Evolutionary conservation across 2,797 vertebrate species (phyloP), one percentile per base, ranked within the genome.

Genomic region (Harpagifer antarcticus): DNA sequence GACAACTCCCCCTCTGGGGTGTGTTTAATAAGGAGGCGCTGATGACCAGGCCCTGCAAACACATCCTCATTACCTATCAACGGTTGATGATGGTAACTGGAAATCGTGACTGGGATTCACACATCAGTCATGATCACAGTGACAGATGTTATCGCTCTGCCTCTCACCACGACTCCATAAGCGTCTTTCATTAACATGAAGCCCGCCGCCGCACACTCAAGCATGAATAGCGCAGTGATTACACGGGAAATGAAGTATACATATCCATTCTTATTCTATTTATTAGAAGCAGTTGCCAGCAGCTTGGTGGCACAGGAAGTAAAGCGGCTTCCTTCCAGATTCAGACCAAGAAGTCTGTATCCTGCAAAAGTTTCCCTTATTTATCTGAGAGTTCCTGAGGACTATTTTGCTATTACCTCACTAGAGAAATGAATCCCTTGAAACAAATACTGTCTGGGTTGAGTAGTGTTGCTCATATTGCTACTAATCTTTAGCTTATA

Each of bases 201-300:
- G 65, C 65, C 63, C n/a, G 37, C 75, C 23, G 9, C 78, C 44
- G 31, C 58, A 74, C 58, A 13, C 57, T 74, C 14, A 3, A 74
- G 70, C 68, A 53, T 27, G 67, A 83, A 64, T 20, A 2, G 3
- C 4, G 42, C 62, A 42, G 19, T 61, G 65, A 86, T 82, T 82
- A 84, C 74, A 42, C 81, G 63, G 83, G 81, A 90, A 88, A 82
- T 82, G 40, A 86, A 86, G 59, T 62, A 63, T 64, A 61, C 53
- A 52, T 52, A 68, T 72, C 65, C 57, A 33, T 81, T 69, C 68
- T 75, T 78, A 66, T 77, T 73, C 5, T 23, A 31, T 44, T 71
- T 70, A 79, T 74, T 56, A 74, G 59, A 57, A 57, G 44, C 43
- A 43, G 15, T 77, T 59, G 16, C 27, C 49, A 60, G 76, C 66